phyloP scores from a whole-genome alignment of 2,888 invertebrate genomes.

The Apoderus coryli region DNA sequence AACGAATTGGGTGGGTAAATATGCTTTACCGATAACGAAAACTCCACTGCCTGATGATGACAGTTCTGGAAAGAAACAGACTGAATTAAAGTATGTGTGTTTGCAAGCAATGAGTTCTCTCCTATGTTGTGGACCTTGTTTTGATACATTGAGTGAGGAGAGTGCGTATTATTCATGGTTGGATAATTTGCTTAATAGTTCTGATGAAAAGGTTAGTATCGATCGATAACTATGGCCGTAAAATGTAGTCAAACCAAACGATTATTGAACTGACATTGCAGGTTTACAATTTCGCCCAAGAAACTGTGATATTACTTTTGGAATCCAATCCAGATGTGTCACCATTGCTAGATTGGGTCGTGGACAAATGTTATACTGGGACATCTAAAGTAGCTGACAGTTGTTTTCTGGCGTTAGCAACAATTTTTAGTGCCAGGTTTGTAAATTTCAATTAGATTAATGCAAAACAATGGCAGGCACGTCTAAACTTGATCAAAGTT shows the following conservation, averaged over 20 bases:
- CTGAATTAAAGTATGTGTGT: constrained; percentile 37
- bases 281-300: constrained; percentile 83
- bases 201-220: constrained; percentile 60
- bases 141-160: constrained; percentile 80
- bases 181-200: constrained; percentile 75
- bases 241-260: constrained; percentile 4
- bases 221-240: background rate
- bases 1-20: constrained; percentile 86
- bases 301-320: constrained; percentile 82
- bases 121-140: constrained; percentile 90
- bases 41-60: constrained; percentile 18
- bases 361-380: constrained; percentile 94
- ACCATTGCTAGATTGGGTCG: constrained; percentile 89
- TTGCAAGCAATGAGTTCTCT: constrained; percentile 88
- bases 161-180: constrained; percentile 91
- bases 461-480: no score
- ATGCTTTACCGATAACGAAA: constrained; percentile 49
- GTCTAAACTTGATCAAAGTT: no score
- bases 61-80: constrained; percentile 26
- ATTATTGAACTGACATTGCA: constrained; percentile 30
- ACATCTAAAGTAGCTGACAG: constrained; percentile 83
- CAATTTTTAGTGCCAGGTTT: constrained; percentile 95
- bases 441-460: no score
- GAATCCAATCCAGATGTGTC: constrained; percentile 93
- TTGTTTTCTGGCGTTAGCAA: constrained; percentile 89